Conservation (phyloP, 2,888 invertebrate species). For the Rhabditophanes sp. region DNA sequence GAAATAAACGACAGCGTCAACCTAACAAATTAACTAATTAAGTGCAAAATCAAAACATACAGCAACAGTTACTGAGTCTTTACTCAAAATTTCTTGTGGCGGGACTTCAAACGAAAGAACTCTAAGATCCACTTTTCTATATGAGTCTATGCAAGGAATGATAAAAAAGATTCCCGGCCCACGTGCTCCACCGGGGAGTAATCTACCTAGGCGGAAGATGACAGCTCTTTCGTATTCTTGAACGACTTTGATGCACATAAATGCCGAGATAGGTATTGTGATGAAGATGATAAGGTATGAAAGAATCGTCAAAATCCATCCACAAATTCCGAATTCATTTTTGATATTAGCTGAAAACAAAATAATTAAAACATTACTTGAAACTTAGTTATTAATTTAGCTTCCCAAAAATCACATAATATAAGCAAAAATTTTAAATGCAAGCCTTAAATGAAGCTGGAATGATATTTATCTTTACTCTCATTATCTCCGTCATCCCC, state of each 20-base stretch:
- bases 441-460: not conserved
- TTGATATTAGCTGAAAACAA: constrained; percentile 41
- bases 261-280: constrained; percentile 33
- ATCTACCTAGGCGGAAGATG: constrained; percentile 67
- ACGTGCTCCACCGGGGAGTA: constrained; percentile 59
- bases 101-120: constrained; percentile 91
- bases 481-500: constrained; percentile 2
- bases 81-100: constrained; percentile 61
- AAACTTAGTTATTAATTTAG: constrained; percentile 1
- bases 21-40: no score
- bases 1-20: constrained; percentile 22
- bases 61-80: constrained; percentile 23
- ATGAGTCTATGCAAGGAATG: constrained; percentile 53
- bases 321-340: constrained; percentile 43
- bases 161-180: constrained; percentile 52
- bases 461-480: not conserved
- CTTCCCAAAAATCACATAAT: not conserved
- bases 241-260: constrained; percentile 38
- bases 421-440: not conserved
- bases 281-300: constrained; percentile 29
- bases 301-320: constrained; percentile 32
- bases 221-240: constrained; percentile 54
- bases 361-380: not conserved
- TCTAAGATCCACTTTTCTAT: constrained; percentile 65
- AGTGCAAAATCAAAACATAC: no score